phyloP scores from a whole-genome alignment of 2,888 invertebrate genomes.

The Mallateleia sp. region DNA sequence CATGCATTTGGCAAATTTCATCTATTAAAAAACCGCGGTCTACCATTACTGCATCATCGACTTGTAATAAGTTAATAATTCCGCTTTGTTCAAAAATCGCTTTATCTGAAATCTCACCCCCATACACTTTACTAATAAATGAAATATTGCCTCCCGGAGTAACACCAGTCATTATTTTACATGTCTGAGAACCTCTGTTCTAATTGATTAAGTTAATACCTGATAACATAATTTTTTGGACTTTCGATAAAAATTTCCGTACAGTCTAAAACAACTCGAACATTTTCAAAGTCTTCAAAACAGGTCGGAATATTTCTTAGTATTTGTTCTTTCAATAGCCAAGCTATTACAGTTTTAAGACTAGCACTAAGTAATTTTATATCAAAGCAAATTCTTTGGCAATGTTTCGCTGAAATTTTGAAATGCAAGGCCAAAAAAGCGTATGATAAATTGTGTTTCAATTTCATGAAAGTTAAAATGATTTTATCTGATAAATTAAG shows the following conservation, averaged over 20 bases:
- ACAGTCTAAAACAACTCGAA: slow-evolving; percentile 57
- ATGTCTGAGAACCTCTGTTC: slow-evolving; percentile 52
- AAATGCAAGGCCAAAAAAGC: slow-evolving; percentile 7
- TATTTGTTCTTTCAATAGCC: slow-evolving; percentile 33
- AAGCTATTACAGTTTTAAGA: slow-evolving; percentile 28
- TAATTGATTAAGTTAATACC: too few relatives aligned
- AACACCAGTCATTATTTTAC: slow-evolving; percentile 14
- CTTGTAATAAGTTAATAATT: slow-evolving; percentile 34
- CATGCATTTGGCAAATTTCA: slow-evolving; percentile 2
- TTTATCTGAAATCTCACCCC: slow-evolving; percentile 61
- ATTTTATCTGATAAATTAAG: slow-evolving; percentile 19
- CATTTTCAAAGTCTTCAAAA: slow-evolving; percentile 51
- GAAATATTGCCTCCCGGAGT: not conserved
- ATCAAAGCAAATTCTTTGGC: slow-evolving; percentile 17
- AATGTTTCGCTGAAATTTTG: too few relatives aligned
- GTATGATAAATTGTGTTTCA: slow-evolving; percentile 26
- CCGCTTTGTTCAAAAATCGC: slow-evolving; percentile 27
- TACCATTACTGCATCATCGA: slow-evolving; percentile 70
- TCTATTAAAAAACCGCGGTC: slow-evolving; percentile 63
- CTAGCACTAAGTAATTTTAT: slow-evolving; percentile 14
- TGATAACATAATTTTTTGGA: slow-evolving; percentile 57
- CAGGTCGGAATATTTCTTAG: slow-evolving; percentile 39
- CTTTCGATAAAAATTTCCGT: slow-evolving; percentile 55
- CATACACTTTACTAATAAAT: slow-evolving; percentile 42
- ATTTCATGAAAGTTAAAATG: slow-evolving; percentile 21